These are phyloP conservation scores for Epizoanthus rinbou DNA, from an alignment of 92 coral and sea anemone species.

Conservation along the genomic window DNA sequence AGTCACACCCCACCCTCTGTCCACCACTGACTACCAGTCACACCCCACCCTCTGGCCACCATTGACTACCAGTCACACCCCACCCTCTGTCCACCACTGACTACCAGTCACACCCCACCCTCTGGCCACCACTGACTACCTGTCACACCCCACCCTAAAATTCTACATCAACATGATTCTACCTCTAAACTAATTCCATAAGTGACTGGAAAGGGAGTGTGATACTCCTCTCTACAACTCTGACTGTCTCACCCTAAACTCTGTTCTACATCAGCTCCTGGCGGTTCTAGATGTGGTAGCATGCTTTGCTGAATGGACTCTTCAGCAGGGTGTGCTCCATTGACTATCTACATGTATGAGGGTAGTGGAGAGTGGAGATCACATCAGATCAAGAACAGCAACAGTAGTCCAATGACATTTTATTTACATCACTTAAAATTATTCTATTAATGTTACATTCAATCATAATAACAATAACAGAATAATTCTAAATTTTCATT, in stretches of 20 bases:
- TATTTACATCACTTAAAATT: no score
- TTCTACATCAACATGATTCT: slow-evolving; percentile 43
- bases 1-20: no score
- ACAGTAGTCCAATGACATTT: no score
- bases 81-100: no score
- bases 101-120: no score
- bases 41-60: no score
- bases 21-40: no score
- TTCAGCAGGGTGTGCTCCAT: slow-evolving; percentile 30
- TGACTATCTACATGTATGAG: slow-evolving; percentile 5
- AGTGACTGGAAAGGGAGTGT: no score
- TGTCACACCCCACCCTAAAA: slow-evolving; percentile 64
- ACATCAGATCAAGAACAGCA: neutral
- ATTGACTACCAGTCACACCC: no score
- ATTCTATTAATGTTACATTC: no score
- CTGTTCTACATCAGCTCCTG: slow-evolving; percentile 66
- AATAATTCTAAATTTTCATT: no score
- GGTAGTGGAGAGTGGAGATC: neutral
- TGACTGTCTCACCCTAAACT: slow-evolving; percentile 77
- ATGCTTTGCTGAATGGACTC: slow-evolving; percentile 87
- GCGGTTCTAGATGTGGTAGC: slow-evolving; percentile 89
- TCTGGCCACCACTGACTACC: neutral
- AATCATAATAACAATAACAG: no score
- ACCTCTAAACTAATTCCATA: slow-evolving; percentile 43
- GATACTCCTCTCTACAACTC: neutral